Conservation (phyloP, 2,888 invertebrate genomes). For the Pardosa pseudoannulata region DNA sequence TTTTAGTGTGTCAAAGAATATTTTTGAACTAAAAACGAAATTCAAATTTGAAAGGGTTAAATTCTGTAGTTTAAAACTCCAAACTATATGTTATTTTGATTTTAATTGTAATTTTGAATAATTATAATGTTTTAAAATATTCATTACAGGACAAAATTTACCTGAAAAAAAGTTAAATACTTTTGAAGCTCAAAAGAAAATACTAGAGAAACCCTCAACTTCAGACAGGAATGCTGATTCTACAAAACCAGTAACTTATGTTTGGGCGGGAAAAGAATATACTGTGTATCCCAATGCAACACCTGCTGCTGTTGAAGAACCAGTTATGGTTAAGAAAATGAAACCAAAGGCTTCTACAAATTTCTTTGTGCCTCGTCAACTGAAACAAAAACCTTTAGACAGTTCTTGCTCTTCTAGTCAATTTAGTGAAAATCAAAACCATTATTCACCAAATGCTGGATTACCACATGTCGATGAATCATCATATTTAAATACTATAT, state of each 20-base stretch:
- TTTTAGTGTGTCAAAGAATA: no score
- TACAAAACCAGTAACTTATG: conserved; percentile 52
- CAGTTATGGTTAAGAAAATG: background rate
- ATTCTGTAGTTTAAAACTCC: no score
- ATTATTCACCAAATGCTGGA: background rate
- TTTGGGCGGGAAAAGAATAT: conserved; percentile 71
- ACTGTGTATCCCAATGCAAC: conserved; percentile 31
- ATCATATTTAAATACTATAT: conserved; percentile 53
- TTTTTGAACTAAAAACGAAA: no score
- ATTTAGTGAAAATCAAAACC: background rate
- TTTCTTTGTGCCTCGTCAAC: conserved; percentile 39
- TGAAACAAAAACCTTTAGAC: conserved; percentile 5
- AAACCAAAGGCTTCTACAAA: background rate
- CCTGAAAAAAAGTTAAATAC: no score
- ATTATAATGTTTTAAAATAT: no score
- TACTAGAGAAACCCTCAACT: no score
- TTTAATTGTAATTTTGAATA: no score
- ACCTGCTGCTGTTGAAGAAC: background rate
- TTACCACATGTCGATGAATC: background rate
- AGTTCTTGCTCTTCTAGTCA: background rate
- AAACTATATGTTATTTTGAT: no score
- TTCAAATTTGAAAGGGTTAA: no score
- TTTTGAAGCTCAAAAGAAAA: no score
- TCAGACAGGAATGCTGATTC: no score
- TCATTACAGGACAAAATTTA: no score